A percentile compares a stretch with the other conserved stretches of the same genome.
Conservation (phyloP, 1,140 invertebrate species). For the Chelonus insularis region DNA sequence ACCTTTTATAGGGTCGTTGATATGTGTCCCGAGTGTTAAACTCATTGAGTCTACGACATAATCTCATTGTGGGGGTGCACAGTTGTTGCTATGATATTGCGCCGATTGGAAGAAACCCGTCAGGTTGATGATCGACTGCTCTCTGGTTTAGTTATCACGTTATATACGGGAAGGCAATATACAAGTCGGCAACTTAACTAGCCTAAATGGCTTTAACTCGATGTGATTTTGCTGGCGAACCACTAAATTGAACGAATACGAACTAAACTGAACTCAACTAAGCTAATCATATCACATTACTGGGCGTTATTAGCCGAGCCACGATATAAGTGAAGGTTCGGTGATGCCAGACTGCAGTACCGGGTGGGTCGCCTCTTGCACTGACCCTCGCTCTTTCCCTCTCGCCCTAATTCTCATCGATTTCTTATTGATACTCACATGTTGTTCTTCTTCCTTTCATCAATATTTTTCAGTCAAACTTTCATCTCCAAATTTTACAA, state of each 20-base stretch:
- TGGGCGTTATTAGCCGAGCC: conserved; percentile 58
- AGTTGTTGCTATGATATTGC: background rate
- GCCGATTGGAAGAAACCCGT: background rate
- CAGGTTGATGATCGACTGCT: conserved; percentile 1
- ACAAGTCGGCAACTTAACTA: conserved; percentile 54
- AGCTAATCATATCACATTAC: conserved; percentile 62
- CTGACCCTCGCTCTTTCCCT: conserved; percentile 48
- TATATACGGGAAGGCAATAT: conserved; percentile 25
- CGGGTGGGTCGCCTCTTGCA: conserved; percentile 55
- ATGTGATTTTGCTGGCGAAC: conserved; percentile 59
- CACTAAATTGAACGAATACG: conserved; percentile 60
- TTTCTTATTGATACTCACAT: conserved; percentile 3
- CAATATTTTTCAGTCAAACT: too few species aligned
- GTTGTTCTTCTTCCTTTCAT: background rate
- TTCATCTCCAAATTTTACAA: background rate
- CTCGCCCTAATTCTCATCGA: conserved; percentile 19
- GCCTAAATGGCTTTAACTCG: conserved; percentile 59
- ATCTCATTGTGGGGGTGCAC: background rate
- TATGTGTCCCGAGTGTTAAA: background rate
- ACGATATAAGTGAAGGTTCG: conserved; percentile 60
- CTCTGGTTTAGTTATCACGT: background rate
- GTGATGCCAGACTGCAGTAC: conserved; percentile 52
- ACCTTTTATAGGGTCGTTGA: background rate
- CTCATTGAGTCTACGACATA: background rate
- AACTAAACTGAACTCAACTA: conserved; percentile 62